phyloP scores from a whole-genome alignment of 2,888 invertebrate species.

The Pachycephus smyrnensis region DNA sequence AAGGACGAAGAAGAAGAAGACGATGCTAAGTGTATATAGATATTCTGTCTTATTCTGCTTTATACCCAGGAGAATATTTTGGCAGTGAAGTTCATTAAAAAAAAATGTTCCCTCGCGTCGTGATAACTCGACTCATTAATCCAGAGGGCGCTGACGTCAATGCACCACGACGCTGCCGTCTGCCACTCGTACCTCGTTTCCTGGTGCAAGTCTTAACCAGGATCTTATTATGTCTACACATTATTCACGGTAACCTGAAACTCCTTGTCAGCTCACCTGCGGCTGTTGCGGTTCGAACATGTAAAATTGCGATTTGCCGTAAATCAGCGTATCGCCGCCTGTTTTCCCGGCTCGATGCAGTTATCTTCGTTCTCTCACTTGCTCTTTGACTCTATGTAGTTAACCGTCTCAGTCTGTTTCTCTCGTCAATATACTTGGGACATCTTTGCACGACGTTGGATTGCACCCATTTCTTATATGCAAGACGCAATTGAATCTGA shows the following conservation, averaged over 20 bases:
- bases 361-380: constrained; percentile 18
- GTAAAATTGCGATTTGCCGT: constrained; percentile 33
- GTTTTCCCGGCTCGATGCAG: constrained; percentile 40
- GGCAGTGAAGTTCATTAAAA: constrained; percentile 41
- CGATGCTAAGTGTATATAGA: not conserved
- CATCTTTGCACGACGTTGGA: not conserved
- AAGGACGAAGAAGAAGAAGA: not conserved
- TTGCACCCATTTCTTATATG: not conserved
- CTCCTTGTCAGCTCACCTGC: constrained; percentile 27
- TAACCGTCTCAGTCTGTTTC: not conserved
- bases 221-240: constrained; percentile 55
- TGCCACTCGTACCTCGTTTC: constrained; percentile 9
- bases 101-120: constrained; percentile 41
- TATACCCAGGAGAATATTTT: constrained; percentile 24
- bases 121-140: constrained; percentile 46
- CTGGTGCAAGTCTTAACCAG: constrained; percentile 50
- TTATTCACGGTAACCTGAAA: constrained; percentile 27
- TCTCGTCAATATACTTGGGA: not conserved
- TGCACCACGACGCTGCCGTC: constrained; percentile 27
- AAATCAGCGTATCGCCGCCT: constrained; percentile 41
- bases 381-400: not conserved
- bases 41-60: not conserved
- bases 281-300: not conserved
- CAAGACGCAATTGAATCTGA: not conserved
- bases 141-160: constrained; percentile 36